Conservation (phyloP, 2,797 vertebrate genomes). For the Propithecus deckenii region DNA sequence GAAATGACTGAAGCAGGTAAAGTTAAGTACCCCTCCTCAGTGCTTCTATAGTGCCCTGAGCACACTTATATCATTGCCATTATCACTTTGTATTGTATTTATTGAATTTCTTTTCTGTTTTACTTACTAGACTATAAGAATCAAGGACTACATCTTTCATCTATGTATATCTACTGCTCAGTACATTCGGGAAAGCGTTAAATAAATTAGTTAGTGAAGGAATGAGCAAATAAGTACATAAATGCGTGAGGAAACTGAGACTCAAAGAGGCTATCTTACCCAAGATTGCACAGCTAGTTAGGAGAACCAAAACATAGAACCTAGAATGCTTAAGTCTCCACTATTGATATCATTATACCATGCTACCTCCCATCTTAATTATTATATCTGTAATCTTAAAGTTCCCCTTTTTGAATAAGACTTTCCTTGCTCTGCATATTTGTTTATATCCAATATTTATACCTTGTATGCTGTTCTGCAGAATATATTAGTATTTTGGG, state of each 20-base stretch:
- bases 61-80: background rate
- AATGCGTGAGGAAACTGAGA: background rate
- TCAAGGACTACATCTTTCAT: background rate
- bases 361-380: background rate
- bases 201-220: background rate
- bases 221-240: background rate
- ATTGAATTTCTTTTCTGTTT: background rate
- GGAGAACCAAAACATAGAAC: background rate
- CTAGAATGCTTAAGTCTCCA: background rate
- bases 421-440: background rate
- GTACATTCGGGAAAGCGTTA: background rate
- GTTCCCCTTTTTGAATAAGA: background rate
- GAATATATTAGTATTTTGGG: background rate
- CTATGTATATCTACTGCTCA: background rate
- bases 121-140: background rate
- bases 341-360: background rate
- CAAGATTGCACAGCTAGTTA: background rate
- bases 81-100: background rate
- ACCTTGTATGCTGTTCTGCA: background rate
- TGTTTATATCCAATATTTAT: conserved; percentile 2
- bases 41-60: background rate
- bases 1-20: background rate
- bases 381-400: background rate
- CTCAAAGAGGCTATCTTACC: background rate
- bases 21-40: background rate